A percentile compares a stretch with the other conserved stretches of the same genome.
These are phyloP conservation scores for Pipra filicauda DNA, from an alignment of 2,113 vertebrate genomes.

Conservation along the genomic window DNA sequence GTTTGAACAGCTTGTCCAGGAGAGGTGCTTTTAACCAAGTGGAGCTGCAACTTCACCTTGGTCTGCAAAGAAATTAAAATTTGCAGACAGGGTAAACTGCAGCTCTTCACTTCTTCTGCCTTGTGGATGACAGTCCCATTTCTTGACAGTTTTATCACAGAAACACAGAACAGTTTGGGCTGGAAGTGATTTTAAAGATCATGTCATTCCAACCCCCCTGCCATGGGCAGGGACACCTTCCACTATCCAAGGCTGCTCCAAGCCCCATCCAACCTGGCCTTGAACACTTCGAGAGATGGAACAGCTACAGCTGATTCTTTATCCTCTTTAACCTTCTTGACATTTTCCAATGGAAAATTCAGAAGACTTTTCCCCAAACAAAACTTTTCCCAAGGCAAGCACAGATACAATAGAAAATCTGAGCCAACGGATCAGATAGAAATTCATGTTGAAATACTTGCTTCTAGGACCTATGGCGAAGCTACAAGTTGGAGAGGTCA, in stretches of 20 bases:
- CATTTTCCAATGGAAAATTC: background rate
- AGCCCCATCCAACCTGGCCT: rapidly evolving
- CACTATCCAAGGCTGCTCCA: rapidly evolving
- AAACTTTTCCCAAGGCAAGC: background rate
- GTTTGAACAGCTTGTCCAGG: background rate
- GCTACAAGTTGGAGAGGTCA: background rate
- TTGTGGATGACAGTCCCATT: background rate
- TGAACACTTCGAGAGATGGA: background rate
- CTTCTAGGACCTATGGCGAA: rapidly evolving
- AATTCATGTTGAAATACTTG: background rate
- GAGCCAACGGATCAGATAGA: background rate
- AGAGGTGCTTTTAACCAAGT: background rate
- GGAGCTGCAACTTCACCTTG: background rate
- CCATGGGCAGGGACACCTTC: background rate
- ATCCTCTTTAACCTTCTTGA: background rate
- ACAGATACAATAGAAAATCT: background rate
- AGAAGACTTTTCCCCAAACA: background rate
- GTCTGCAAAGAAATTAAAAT: background rate
- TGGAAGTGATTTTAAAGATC: background rate
- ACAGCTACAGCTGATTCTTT: background rate
- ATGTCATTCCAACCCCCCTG: background rate
- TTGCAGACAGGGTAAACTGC: background rate
- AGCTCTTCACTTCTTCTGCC: background rate
- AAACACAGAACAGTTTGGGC: background rate
- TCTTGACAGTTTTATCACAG: background rate